Evolutionary conservation across 2,888 invertebrate species (phyloP).

Genomic region (Nemapogon koenigi): DNA sequence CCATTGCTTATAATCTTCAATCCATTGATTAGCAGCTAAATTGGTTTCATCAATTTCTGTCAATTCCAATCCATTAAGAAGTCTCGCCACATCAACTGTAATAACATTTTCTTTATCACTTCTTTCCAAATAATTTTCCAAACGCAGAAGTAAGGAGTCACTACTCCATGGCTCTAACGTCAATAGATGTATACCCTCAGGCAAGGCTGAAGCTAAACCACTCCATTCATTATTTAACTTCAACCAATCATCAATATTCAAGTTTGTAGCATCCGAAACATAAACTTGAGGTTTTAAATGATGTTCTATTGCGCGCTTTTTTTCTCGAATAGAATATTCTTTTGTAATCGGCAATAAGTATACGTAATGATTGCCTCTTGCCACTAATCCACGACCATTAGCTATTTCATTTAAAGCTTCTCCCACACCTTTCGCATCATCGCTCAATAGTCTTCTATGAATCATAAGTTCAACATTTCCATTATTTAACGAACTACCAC

Average conservation of each 20-base stretch:
- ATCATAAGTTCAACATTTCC: constrained; percentile 83
- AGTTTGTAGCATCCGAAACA: constrained; percentile 13
- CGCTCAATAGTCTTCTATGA: constrained; percentile 80
- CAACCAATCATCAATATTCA: constrained; percentile 38
- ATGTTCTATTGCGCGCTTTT: constrained; percentile 40
- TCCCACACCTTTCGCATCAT: no score
- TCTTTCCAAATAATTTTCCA: constrained; percentile 80
- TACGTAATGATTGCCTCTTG: constrained; percentile 34
- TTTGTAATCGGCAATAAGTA: constrained; percentile 31
- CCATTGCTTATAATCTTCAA: constrained; percentile 56
- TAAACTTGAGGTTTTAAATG: constrained; percentile 28
- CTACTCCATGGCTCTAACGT: constrained; percentile 79
- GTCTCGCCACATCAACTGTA: constrained; percentile 63
- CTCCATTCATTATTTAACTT: constrained; percentile 30
- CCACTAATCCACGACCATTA: constrained; percentile 21
- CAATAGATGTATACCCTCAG: constrained; percentile 74
- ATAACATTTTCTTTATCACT: constrained; percentile 53
- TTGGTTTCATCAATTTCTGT: constrained; percentile 66
- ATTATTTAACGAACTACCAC: constrained; percentile 75
- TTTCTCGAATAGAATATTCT: constrained; percentile 36
- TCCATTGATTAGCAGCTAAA: constrained; percentile 70
- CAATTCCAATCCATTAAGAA: constrained; percentile 65
- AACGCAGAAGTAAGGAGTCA: constrained; percentile 67
- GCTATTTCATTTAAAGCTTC: constrained; percentile 30
- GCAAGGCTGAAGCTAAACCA: constrained; percentile 62